Conservation (phyloP, 2,888 invertebrate genomes). For the Tenthredo distinguenda region DNA sequence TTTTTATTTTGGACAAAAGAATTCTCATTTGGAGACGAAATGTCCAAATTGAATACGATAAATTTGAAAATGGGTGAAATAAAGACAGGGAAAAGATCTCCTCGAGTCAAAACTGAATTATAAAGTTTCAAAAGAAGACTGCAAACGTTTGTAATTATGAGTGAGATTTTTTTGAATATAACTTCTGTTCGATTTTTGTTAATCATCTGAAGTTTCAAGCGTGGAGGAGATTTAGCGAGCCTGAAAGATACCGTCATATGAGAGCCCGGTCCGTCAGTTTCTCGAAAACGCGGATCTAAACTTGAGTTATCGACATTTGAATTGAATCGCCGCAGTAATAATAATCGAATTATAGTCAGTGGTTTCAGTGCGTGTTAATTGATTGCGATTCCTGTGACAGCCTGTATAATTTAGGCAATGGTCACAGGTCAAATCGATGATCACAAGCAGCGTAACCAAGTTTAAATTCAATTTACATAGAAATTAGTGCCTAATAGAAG, state of each 20-base stretch:
- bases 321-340: not conserved
- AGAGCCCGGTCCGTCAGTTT: not conserved
- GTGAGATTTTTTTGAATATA: no score
- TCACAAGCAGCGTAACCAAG: slow-evolving; percentile 31
- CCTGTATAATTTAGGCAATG: slow-evolving; percentile 27
- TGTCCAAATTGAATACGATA: no score
- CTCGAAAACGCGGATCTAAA: not conserved
- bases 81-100: not conserved
- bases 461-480: slow-evolving; percentile 45
- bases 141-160: not conserved
- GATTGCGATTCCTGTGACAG: slow-evolving; percentile 5
- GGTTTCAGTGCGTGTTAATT: slow-evolving; percentile 18
- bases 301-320: not conserved
- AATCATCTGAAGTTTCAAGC: not conserved
- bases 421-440: slow-evolving; percentile 43
- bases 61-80: not conserved
- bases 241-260: no score
- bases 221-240: not conserved
- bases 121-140: not conserved
- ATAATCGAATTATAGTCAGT: not conserved
- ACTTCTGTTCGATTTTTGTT: no score
- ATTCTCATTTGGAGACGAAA: no score
- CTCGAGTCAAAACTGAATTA: not conserved
- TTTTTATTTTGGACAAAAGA: not conserved
- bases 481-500: slow-evolving; percentile 37